Conservation (phyloP, 2,888 invertebrate genomes). For the Leucophenga montana region DNA sequence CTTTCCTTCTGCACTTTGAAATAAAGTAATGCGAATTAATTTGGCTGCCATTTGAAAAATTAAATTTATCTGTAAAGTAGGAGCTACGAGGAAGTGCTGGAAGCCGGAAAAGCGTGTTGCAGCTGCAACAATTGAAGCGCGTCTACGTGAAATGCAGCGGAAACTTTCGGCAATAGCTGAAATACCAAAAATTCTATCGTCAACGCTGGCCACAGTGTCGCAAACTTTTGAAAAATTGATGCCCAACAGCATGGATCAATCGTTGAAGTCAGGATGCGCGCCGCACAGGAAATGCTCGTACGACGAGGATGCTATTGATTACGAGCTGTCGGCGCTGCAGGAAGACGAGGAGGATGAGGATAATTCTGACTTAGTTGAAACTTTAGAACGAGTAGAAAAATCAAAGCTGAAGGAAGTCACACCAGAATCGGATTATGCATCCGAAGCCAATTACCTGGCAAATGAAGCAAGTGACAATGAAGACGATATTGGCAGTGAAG, state of each 20-base stretch:
- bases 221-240: conserved; percentile 69
- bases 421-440: conserved; percentile 72
- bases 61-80: conserved; percentile 17
- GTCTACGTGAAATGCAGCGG: conserved; percentile 71
- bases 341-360: conserved; percentile 26
- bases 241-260: conserved; percentile 39
- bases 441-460: conserved; percentile 63
- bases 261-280: conserved; percentile 35
- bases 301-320: conserved; percentile 65
- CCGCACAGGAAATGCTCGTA: conserved; percentile 61
- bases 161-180: conserved; percentile 72
- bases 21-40: not conserved
- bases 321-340: conserved; percentile 54
- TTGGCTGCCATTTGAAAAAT: not conserved
- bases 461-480: conserved; percentile 49
- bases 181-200: conserved; percentile 71
- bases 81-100: not conserved
- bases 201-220: conserved; percentile 71
- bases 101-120: conserved; percentile 37
- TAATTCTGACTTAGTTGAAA: conserved; percentile 38
- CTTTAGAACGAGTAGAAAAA: conserved; percentile 21
- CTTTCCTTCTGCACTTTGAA: no score
- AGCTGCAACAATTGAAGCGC: conserved; percentile 67
- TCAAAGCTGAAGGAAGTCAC: conserved; percentile 62
- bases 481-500: conserved; percentile 35